Evolutionary conservation across 2,797 vertebrate genomes (phyloP).

Genomic region (Poecilia picta): DNA sequence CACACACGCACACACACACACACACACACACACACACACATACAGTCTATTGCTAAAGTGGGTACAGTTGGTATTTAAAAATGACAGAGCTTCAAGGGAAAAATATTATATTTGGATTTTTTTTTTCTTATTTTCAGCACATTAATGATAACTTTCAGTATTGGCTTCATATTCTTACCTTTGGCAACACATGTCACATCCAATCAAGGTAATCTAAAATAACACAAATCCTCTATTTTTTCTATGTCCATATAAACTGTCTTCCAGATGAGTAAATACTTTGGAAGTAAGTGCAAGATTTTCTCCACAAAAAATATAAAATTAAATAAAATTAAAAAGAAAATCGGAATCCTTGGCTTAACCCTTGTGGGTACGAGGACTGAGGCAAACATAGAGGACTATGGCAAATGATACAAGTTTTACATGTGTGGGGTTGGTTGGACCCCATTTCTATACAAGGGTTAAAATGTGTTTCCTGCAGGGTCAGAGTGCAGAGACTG

Average conservation of each 20-base stretch:
- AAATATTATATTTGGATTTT: neutral
- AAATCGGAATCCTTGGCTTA: neutral
- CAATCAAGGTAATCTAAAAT: neutral
- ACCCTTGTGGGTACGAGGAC: too few relatives aligned
- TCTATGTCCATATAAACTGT: neutral
- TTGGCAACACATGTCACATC: neutral
- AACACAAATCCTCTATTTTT: neutral
- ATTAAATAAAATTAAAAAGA: neutral
- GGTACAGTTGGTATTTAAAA: neutral
- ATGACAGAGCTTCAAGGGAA: neutral
- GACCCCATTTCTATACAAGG: too few relatives aligned
- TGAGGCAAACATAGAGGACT: too few relatives aligned
- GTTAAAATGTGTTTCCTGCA: neutral
- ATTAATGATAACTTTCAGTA: neutral
- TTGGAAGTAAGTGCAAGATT: neutral
- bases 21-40: neutral
- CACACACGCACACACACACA: too few relatives aligned
- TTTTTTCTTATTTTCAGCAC: neutral
- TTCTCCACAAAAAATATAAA: neutral
- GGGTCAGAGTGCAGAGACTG: constrained; percentile 4
- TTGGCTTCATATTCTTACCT: neutral
- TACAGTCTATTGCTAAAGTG: neutral
- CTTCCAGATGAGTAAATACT: neutral
- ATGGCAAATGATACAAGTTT: too few relatives aligned
- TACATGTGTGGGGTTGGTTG: too few relatives aligned